These are phyloP conservation scores for Carollia perspicillata DNA, from an alignment of 2,113 vertebrate species.

Conservation along the genomic window DNA sequence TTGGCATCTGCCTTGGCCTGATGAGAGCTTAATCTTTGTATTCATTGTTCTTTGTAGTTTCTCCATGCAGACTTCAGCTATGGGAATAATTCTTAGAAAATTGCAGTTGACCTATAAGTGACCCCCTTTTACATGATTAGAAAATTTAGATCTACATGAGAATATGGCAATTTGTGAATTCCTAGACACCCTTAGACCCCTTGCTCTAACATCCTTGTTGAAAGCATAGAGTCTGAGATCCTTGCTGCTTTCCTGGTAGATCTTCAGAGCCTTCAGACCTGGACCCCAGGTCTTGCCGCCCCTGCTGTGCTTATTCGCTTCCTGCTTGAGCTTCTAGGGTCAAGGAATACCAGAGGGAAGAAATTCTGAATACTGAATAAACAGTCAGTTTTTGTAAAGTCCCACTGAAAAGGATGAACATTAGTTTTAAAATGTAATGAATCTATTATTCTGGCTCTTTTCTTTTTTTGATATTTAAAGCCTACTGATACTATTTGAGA, in stretches of 20 bases:
- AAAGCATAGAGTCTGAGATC: background rate
- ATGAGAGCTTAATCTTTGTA: background rate
- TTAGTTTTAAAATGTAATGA: constrained; percentile 17
- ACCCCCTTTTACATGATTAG: background rate
- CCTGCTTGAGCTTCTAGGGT: background rate
- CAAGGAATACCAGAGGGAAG: background rate
- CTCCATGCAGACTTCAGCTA: background rate
- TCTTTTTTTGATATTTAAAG: background rate
- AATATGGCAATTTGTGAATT: background rate
- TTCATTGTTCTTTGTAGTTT: constrained; percentile 48
- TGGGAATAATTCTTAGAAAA: constrained; percentile 50
- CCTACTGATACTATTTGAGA: background rate
- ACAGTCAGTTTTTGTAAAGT: background rate
- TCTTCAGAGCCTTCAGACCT: too few relatives aligned
- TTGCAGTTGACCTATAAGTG: background rate
- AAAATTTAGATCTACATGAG: background rate
- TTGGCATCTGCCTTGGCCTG: background rate
- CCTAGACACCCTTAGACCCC: background rate
- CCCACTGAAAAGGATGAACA: background rate
- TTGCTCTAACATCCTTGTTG: background rate
- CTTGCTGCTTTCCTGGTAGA: background rate
- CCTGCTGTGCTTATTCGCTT: background rate
- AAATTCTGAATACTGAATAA: background rate
- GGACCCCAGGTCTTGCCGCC: background rate
- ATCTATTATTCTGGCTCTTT: background rate